Evolutionary conservation across 1,140 invertebrate species (phyloP).

Genomic region (Drosophila obscura): DNA sequence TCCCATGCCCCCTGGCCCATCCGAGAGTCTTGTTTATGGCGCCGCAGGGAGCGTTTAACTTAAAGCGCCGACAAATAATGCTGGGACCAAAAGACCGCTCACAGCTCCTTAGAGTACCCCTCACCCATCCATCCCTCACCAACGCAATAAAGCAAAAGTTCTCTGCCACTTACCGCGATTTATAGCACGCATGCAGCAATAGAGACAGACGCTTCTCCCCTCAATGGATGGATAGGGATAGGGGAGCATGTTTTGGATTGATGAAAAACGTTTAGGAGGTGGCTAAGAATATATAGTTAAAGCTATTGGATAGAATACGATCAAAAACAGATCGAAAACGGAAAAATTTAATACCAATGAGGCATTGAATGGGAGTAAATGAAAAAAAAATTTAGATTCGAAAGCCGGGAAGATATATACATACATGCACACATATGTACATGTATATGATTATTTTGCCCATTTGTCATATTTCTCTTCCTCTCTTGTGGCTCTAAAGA

Average conservation of each 20-base stretch:
- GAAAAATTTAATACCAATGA: too few species aligned
- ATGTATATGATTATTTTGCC: too few species aligned
- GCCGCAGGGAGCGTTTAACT: constrained; percentile 76
- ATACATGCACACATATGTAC: too few species aligned
- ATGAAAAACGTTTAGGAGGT: constrained; percentile 17
- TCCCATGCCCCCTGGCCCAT: too few species aligned
- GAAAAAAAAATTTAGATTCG: too few species aligned
- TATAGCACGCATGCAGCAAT: constrained; percentile 36
- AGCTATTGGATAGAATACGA: too few species aligned
- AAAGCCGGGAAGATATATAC: too few species aligned
- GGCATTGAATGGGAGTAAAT: too few species aligned
- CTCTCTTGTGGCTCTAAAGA: too few species aligned
- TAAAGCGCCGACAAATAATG: constrained; percentile 78
- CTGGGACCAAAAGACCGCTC: constrained; percentile 19
- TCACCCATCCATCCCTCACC: constrained; percentile 13
- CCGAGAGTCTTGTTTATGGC: constrained; percentile 51
- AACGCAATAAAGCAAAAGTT: constrained; percentile 51
- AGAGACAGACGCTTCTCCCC: constrained; percentile 2
- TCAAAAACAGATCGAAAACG: too few species aligned
- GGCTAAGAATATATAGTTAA: neutral
- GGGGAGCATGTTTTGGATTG: constrained; percentile 21
- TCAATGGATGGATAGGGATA: constrained; percentile 1
- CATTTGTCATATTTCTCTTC: too few species aligned
- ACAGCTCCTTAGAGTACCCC: constrained; percentile 11
- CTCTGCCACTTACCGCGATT: constrained; percentile 69